Evolutionary conservation across 2,113 vertebrate species (phyloP), one percentile per base, ranked within the genome.

Genomic region (Montifringilla adamsi): DNA sequence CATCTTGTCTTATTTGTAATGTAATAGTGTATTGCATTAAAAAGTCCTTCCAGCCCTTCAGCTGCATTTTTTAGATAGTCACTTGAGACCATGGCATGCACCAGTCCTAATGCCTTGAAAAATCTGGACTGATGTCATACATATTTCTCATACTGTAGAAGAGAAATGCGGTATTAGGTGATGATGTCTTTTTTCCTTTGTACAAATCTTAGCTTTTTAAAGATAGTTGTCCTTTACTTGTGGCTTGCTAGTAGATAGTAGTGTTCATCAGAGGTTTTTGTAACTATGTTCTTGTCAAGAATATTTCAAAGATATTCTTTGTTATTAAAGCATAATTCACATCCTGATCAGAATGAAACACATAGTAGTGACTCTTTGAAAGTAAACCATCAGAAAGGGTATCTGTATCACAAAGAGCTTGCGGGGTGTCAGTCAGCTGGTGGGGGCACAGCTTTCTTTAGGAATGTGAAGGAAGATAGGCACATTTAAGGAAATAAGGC

Each of bases 21-120:
- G 15, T 46, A 46, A 24, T 27, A 43, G 8, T 47, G 89, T 53
- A 35, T 53, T 64, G 47, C 41, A 18, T 14, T 52, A 8, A 55
- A 80, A 55, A 62, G 67, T 83, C 43, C 52, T 76, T 69, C 46
- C 27, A 87, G 46, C 23, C 20, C 67, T 94, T 91, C 67, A 62
- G 77, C 63, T 87, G 74, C 66, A 22, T 68, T 84, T 94, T 95
- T 89, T 1, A 11, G 84, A 62, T 66, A 44, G 84, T 83, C 78
- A 93, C 63, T 94, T 72, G 81, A 96, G 87, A 96, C 52, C 17
- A 4, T 95, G 75, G 84, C 74, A 82, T 79, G 53, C 37, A 72
- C 41, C n/a, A 66, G 5, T 50, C 68, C 59, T 39, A 87, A 60
- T 35, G 67, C 74, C 81, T 83, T 87, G 66, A 91, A 93, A 79